Evolutionary conservation across 2,797 vertebrate genomes (phyloP), one percentile per base, ranked within the genome.

Genomic region (Arnoldichthys spilopterus): DNA sequence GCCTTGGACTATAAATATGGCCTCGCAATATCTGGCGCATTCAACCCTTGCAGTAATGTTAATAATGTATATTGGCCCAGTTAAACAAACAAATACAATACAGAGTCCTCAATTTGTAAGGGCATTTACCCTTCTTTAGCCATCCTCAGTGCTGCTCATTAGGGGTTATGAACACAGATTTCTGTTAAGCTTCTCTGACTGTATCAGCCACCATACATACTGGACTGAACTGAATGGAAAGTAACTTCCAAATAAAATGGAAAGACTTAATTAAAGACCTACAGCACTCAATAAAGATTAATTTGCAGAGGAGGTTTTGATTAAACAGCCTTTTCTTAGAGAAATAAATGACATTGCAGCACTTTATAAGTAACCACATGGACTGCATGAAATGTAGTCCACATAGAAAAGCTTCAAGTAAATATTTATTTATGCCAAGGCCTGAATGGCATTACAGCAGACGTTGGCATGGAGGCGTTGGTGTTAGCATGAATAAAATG

Each of bases 211-310:
- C 53, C 24, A 9, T 26, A 13, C 22, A 58, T 26, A 28, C 11
- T 26, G 54, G 24, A 58, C 24, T 26, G 4, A 45, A 47, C 24
- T 66, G 37, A 66, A 51, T 34, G 49, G 58, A 49, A 45, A 40
- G 53, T 59, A 62, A 12, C 51, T 18, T 47, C 15, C 63, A 70
- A 63, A 53, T 67, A 76, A 76, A 71, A 58, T 59, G 20, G 58
- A 32, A 30, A 43, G 43, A 43, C 67, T 66, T 59, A 59, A 66
- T 20, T 13, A n/a, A 12, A 43, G n/a, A 22, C 37, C 12, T 66
- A 24, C 62, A 22, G 62, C 1, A 40, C 43, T 22, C 30, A 22
- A 40, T 66, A 24, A 66, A 43, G n/a, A 22, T 66, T 34, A 24
- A 3, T 40, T 40, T 20, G n/a, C 6, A 20, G n/a, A 0, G 15